Percentiles rank a stretch among this genome's conserved stretches.
phyloP scores from a whole-genome alignment of 2,113 vertebrate genomes.

The Petrocephalus microphthalmus region DNA sequence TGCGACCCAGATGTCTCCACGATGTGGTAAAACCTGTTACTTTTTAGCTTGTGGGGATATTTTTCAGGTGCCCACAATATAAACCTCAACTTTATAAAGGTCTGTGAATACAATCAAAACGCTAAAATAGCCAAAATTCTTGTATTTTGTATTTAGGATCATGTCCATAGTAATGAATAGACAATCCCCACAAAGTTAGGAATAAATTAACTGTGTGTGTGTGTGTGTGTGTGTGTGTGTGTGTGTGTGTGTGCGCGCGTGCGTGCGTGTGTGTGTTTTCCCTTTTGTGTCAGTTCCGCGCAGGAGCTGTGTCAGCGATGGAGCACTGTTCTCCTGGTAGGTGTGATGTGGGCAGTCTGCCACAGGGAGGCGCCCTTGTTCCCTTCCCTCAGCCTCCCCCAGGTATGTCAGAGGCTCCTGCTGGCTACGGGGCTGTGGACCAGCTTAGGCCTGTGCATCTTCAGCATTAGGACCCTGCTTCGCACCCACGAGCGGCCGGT shows the following conservation, averaged over 20 bases:
- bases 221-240: no score
- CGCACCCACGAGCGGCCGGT: conserved; percentile 25
- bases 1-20: not conserved
- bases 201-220: not conserved
- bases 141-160: not conserved
- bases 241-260: no score
- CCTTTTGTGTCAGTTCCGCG: not conserved
- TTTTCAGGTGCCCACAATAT: not conserved
- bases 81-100: not conserved
- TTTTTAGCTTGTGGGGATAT: not conserved
- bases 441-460: conserved; percentile 27
- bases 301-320: conserved; percentile 22
- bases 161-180: not conserved
- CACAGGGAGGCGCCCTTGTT: conserved; percentile 47
- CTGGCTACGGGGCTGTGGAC: conserved; percentile 40
- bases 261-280: no score
- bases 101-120: not conserved
- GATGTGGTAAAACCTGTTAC: not conserved
- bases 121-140: not conserved
- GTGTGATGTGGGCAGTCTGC: conserved; percentile 43
- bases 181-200: not conserved
- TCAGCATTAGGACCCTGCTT: conserved; percentile 28
- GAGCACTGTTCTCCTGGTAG: conserved; percentile 26
- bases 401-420: conserved; percentile 38
- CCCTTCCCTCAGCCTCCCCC: conserved; percentile 26